Conservation (phyloP, 2,797 vertebrate genomes). For the Leptoclinus maculatus region DNA sequence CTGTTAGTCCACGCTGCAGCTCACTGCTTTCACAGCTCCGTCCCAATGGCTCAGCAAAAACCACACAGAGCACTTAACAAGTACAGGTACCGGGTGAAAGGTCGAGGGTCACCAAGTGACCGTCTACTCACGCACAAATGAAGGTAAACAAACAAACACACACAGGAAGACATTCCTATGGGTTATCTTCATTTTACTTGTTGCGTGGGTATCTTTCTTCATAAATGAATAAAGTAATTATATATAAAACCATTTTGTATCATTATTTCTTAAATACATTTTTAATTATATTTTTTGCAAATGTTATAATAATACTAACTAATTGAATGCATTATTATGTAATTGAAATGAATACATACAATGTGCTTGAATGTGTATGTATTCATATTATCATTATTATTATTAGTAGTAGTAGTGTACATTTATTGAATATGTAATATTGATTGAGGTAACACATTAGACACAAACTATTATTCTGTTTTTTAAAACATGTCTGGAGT, state of each 20-base stretch:
- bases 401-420: background rate
- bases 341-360: background rate
- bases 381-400: background rate
- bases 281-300: background rate
- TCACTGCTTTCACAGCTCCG: constrained; percentile 74
- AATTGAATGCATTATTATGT: background rate
- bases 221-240: background rate
- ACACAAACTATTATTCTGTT: background rate
- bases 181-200: constrained; percentile 1
- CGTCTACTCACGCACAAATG: constrained; percentile 69
- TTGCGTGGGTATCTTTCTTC: background rate
- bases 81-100: constrained; percentile 72
- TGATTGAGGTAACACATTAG: background rate
- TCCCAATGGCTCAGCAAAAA: constrained; percentile 70
- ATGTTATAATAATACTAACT: background rate
- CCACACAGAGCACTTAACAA: constrained; percentile 78
- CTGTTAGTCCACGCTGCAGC: constrained; percentile 70
- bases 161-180: constrained; percentile 3
- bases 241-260: background rate
- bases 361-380: background rate
- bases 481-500: background rate
- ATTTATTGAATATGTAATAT: background rate
- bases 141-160: constrained; percentile 54
- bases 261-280: background rate
- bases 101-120: constrained; percentile 57